Evolutionary conservation across 2,113 vertebrate species (phyloP).

Genomic region (Elgaria multicarinata): DNA sequence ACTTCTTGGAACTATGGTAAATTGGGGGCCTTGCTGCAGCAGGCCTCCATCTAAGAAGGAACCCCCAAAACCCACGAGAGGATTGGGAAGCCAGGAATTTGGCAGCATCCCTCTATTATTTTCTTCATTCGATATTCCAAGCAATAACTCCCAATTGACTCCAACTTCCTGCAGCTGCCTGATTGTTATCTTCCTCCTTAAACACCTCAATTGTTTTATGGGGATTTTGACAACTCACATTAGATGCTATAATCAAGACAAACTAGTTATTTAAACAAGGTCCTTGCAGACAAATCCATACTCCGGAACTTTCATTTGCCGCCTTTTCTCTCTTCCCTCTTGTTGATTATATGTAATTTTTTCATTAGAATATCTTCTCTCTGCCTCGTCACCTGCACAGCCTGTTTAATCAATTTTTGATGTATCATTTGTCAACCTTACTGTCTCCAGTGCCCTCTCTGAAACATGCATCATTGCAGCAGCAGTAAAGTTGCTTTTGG

Average conservation of each 20-base stretch:
- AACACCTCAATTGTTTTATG: constrained; percentile 42
- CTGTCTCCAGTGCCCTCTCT: not conserved
- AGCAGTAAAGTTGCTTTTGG: not conserved
- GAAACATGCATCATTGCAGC: constrained; percentile 9
- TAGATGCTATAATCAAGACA: constrained; percentile 61
- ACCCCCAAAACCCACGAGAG: not conserved
- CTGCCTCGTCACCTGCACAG: constrained; percentile 26
- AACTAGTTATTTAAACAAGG: constrained; percentile 60
- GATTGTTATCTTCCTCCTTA: constrained; percentile 33
- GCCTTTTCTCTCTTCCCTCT: not conserved
- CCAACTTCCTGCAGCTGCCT: not conserved
- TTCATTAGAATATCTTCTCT: constrained; percentile 36
- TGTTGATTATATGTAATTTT: constrained; percentile 34
- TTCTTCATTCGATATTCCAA: not conserved
- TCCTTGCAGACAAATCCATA: constrained; percentile 19
- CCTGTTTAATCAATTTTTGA: constrained; percentile 30
- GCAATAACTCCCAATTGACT: not conserved
- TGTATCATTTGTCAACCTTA: constrained; percentile 24
- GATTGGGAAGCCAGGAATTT: not conserved
- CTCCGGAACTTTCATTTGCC: constrained; percentile 26
- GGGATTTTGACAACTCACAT: constrained; percentile 52
- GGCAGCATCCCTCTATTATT: not conserved
- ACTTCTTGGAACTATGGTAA: not conserved
- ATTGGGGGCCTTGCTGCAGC: not conserved
- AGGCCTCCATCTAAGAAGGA: not conserved